These are phyloP conservation scores for Sebastes cheni DNA, from an alignment of 2,797 vertebrate species.

Conservation along the genomic window DNA sequence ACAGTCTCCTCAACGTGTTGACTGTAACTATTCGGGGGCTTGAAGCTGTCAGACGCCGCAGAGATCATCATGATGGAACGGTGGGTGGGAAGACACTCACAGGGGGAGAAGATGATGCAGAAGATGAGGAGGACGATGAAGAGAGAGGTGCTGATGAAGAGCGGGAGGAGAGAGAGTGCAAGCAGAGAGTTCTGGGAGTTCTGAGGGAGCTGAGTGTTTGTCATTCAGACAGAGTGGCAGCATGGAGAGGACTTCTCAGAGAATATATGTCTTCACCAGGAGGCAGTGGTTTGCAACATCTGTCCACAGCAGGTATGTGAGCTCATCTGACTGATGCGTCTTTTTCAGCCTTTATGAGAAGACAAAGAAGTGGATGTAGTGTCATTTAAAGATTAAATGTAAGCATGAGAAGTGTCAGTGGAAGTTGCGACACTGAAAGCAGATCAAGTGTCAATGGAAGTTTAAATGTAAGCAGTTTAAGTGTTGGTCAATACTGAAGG, in stretches of 20 bases:
- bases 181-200: slow-evolving; percentile 41
- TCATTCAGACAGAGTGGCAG: slow-evolving; percentile 52
- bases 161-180: slow-evolving; percentile 17
- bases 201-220: slow-evolving; percentile 60
- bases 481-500: not conserved
- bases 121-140: slow-evolving; percentile 7
- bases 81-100: not conserved
- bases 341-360: not conserved
- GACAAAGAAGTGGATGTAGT: not conserved
- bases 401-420: not conserved
- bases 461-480: not conserved
- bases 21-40: slow-evolving; percentile 39
- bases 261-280: slow-evolving; percentile 20
- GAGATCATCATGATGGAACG: not conserved
- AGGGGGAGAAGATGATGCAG: not conserved
- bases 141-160: not conserved
- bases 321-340: not conserved
- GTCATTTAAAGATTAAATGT: not conserved
- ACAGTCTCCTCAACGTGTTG: slow-evolving; percentile 37
- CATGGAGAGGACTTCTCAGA: slow-evolving; percentile 59
- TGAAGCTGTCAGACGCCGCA: slow-evolving; percentile 15
- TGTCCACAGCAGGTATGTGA: slow-evolving; percentile 22
- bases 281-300: slow-evolving; percentile 10
- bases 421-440: not conserved
- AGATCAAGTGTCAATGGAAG: not conserved